Evolutionary conservation across 2,113 vertebrate genomes (phyloP).

Genomic region (Cyprinodon tularosa): DNA sequence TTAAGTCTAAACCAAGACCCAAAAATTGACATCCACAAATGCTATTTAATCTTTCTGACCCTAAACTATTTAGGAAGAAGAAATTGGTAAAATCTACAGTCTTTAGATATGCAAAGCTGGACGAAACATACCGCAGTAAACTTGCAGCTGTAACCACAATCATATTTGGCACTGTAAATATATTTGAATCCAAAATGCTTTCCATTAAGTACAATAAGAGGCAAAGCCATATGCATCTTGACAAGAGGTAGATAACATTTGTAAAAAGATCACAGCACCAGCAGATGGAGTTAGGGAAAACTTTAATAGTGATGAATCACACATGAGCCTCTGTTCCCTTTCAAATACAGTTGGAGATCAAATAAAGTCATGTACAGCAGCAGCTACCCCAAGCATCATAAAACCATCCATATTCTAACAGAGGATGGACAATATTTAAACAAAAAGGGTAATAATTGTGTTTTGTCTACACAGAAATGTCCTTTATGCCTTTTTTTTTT

Average conservation of each 20-base stretch:
- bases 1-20: background rate
- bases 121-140: background rate
- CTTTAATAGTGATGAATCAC: constrained; percentile 15
- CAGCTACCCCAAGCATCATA: background rate
- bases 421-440: background rate
- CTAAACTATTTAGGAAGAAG: background rate
- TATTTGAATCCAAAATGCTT: background rate
- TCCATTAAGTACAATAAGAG: background rate
- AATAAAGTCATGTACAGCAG: background rate
- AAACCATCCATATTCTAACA: background rate
- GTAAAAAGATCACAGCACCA: constrained; percentile 9
- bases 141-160: background rate
- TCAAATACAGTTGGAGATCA: constrained; percentile 5
- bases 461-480: background rate
- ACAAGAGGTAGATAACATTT: constrained; percentile 8
- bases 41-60: background rate
- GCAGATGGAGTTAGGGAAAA: constrained; percentile 7
- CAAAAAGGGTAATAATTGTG: background rate
- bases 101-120: background rate
- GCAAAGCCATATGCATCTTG: constrained; percentile 1
- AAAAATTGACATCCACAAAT: background rate
- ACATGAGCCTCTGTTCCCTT: background rate
- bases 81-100: no score
- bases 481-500: background rate
- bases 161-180: background rate